Conservation (phyloP, 1,140 invertebrate species). For the Eriocheir sinensis region DNA sequence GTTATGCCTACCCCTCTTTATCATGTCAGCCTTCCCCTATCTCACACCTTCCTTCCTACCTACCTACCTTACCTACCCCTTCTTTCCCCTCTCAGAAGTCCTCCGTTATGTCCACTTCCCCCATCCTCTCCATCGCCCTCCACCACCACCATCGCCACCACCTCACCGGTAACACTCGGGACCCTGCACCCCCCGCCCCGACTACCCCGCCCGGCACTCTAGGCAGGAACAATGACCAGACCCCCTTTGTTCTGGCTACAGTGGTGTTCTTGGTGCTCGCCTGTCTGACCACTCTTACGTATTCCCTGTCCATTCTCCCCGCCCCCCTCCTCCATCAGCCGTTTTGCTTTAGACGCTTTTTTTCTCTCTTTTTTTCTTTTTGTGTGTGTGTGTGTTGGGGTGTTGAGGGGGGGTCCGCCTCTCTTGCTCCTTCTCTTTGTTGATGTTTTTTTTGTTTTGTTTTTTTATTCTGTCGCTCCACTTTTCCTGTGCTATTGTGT, state of each 20-base stretch:
- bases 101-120: too few relatives aligned
- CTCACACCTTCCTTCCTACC: not conserved
- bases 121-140: too few relatives aligned
- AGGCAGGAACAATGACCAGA: constrained; percentile 29
- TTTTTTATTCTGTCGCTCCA: not conserved
- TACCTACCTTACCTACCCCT: not conserved
- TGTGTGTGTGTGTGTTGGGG: constrained; percentile 29
- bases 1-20: not conserved
- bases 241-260: not conserved
- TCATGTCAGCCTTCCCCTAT: not conserved
- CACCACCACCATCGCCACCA: too few relatives aligned
- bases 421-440: not conserved
- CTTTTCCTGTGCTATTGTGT: not conserved
- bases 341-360: not conserved
- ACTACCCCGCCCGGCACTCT: too few relatives aligned
- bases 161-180: too few relatives aligned
- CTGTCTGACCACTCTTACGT: not conserved
- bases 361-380: constrained; percentile 20
- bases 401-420: too few relatives aligned
- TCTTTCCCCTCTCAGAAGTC: not conserved
- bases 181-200: too few relatives aligned
- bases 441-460: not conserved
- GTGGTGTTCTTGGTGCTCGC: not conserved
- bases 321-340: not conserved
- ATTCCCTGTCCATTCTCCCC: not conserved